phyloP scores from a whole-genome alignment of 2,888 invertebrate species.

The Catocala nupta region DNA sequence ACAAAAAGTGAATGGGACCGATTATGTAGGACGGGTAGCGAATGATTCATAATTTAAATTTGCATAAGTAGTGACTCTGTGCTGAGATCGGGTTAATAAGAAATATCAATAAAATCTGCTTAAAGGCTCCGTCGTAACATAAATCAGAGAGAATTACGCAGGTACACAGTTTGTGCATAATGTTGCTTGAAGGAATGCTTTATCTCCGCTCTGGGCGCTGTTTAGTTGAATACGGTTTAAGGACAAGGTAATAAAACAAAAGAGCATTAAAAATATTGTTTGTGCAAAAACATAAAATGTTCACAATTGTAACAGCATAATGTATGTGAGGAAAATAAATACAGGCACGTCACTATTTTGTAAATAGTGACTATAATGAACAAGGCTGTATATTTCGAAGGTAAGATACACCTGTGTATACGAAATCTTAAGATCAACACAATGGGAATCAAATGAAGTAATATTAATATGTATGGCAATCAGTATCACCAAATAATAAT shows the following conservation, averaged over 20 bases:
- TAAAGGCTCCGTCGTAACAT: slow-evolving; percentile 24
- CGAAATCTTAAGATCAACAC: too few relatives aligned
- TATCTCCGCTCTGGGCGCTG: slow-evolving; percentile 20
- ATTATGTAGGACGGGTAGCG: slow-evolving; percentile 31
- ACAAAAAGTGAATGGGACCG: slow-evolving; percentile 43
- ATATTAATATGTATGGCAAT: too few relatives aligned
- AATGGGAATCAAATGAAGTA: too few relatives aligned
- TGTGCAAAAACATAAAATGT: slow-evolving; percentile 15
- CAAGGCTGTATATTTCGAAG: too few relatives aligned
- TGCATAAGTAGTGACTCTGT: slow-evolving; percentile 33
- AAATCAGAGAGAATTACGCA: slow-evolving; percentile 37
- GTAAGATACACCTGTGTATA: too few relatives aligned
- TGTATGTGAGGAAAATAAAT: slow-evolving; percentile 1
- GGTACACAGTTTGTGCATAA: slow-evolving; percentile 27
- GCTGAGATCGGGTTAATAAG: slow-evolving; percentile 36
- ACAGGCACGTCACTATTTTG: not conserved
- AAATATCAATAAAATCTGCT: slow-evolving; percentile 46
- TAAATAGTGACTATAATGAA: too few relatives aligned
- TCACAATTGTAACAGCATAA: slow-evolving; percentile 9
- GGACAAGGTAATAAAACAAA: slow-evolving; percentile 17
- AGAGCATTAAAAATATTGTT: slow-evolving; percentile 24
- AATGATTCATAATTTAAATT: slow-evolving; percentile 48
- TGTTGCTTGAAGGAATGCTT: slow-evolving; percentile 29
- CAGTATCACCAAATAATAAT: too few relatives aligned
- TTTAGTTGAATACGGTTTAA: slow-evolving; percentile 26